A percentile compares a stretch with the other conserved stretches of the same genome.
These are phyloP conservation scores for Hafferia zeledoni DNA, from an alignment of 2,797 vertebrate genomes.

Conservation along the genomic window DNA sequence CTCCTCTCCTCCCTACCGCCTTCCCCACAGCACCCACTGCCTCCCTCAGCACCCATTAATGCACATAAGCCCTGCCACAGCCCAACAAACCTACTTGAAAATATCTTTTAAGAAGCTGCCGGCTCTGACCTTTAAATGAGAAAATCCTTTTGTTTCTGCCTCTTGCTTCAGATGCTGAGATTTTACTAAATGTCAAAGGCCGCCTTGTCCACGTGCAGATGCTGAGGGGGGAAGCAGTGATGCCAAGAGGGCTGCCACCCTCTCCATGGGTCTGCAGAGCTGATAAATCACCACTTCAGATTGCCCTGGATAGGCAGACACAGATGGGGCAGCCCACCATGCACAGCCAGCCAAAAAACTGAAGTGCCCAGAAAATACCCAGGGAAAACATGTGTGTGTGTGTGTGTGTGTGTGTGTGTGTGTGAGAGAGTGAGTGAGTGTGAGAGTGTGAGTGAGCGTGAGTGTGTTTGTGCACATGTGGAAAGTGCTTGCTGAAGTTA, in stretches of 20 bases:
- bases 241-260: not conserved
- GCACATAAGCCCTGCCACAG: slow-evolving; percentile 41
- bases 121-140: slow-evolving; percentile 77
- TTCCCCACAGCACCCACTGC: not conserved
- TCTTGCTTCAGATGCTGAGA: slow-evolving; percentile 64
- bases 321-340: not conserved
- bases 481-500: not conserved
- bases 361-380: not conserved
- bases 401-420: no score
- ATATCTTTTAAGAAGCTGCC: slow-evolving; percentile 61
- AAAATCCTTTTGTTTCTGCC: slow-evolving; percentile 77
- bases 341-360: not conserved
- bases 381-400: not conserved
- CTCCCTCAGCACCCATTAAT: not conserved
- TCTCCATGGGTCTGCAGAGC: not conserved
- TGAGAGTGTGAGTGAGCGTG: no score
- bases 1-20: not conserved
- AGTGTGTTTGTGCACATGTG: not conserved
- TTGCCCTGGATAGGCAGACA: not conserved
- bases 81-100: slow-evolving; percentile 40
- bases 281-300: not conserved
- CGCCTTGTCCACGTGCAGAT: not conserved
- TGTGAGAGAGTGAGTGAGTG: no score
- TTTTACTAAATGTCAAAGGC: slow-evolving; percentile 80
- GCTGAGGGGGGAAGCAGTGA: not conserved